phyloP scores from a whole-genome alignment of 2,113 vertebrate genomes.

The Hirundichthys speculiger region DNA sequence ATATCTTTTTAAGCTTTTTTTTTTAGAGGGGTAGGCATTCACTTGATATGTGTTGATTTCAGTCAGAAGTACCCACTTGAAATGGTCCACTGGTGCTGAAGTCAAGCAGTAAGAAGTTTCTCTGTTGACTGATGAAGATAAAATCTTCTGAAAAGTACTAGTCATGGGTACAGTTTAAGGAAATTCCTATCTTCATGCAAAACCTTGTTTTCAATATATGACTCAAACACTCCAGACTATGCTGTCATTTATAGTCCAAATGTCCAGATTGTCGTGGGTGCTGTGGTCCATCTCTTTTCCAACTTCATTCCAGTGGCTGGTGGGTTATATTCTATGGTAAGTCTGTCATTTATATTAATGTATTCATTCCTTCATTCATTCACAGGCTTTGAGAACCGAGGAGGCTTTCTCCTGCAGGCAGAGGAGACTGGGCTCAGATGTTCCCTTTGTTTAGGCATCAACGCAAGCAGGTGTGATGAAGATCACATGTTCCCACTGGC shows the following conservation, averaged over 20 bases:
- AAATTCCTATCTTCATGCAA: constrained; percentile 14
- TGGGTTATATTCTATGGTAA: constrained; percentile 48
- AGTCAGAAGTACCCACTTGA: constrained; percentile 56
- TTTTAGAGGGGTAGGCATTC: constrained; percentile 67
- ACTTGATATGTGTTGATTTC: constrained; percentile 83
- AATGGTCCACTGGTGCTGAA: constrained; percentile 51
- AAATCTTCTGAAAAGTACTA: constrained; percentile 10
- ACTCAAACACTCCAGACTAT: constrained; percentile 22
- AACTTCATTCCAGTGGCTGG: constrained; percentile 45
- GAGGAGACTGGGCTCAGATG: constrained; percentile 60
- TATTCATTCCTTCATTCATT: constrained; percentile 75
- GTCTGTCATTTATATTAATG: constrained; percentile 58
- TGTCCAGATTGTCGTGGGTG: constrained; percentile 55
- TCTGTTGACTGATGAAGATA: constrained; percentile 25
- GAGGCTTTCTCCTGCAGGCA: constrained; percentile 74
- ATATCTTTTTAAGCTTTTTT: constrained; percentile 47
- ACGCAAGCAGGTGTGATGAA: constrained; percentile 25
- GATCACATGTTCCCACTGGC: constrained; percentile 39
- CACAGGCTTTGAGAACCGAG: constrained; percentile 69
- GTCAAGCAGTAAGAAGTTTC: constrained; percentile 25
- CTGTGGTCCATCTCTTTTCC: constrained; percentile 8
- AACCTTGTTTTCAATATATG: constrained; percentile 3
- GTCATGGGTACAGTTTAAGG: too few species aligned
- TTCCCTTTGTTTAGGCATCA: constrained; percentile 47
- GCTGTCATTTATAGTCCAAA: constrained; percentile 54